phyloP scores from a whole-genome alignment of 30 jellyfish, hydroid and myxozoan genomes.

The Cassiopea andromeda region DNA sequence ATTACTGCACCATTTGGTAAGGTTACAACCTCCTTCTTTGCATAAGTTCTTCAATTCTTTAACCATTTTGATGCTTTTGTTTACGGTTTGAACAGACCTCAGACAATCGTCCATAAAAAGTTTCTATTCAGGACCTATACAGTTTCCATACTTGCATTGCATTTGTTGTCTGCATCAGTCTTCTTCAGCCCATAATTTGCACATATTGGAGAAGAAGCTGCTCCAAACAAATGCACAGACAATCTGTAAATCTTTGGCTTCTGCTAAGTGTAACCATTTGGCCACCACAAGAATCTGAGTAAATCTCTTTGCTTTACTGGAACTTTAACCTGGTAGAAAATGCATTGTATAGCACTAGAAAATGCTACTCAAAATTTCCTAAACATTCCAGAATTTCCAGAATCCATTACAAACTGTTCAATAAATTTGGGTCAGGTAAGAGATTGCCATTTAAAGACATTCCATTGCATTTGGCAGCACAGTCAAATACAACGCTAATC shows the following conservation, averaged over 20 bases:
- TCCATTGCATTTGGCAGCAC: conserved; percentile 71
- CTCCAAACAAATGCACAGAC: conserved; percentile 62
- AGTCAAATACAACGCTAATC: conserved; percentile 64
- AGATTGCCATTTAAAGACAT: conserved; percentile 37
- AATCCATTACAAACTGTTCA: conserved; percentile 30
- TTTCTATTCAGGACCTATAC: conserved; percentile 23
- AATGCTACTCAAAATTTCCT: conserved; percentile 46
- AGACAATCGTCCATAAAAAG: conserved; percentile 52
- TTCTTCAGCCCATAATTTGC: conserved; percentile 51
- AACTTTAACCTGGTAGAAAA: conserved; percentile 67
- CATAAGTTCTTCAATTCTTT: conserved; percentile 24
- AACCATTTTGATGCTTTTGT: conserved; percentile 32
- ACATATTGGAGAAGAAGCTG: conserved; percentile 54
- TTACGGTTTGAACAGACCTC: conserved; percentile 27
- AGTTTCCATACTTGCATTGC: conserved; percentile 52
- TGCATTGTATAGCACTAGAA: conserved; percentile 35
- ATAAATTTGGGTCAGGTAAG: conserved; percentile 53
- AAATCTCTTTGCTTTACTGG: conserved; percentile 25
- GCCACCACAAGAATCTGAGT: conserved; percentile 66
- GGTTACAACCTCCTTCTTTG: conserved; percentile 43
- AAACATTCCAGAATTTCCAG: conserved; percentile 48
- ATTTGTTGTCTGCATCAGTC: conserved; percentile 35
- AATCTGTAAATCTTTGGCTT: conserved; percentile 7
- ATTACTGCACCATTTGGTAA: conserved; percentile 40
- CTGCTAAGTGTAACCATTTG: conserved; percentile 31